phyloP scores from a whole-genome alignment of 2,888 invertebrate genomes.

The Gortyna flavago region DNA sequence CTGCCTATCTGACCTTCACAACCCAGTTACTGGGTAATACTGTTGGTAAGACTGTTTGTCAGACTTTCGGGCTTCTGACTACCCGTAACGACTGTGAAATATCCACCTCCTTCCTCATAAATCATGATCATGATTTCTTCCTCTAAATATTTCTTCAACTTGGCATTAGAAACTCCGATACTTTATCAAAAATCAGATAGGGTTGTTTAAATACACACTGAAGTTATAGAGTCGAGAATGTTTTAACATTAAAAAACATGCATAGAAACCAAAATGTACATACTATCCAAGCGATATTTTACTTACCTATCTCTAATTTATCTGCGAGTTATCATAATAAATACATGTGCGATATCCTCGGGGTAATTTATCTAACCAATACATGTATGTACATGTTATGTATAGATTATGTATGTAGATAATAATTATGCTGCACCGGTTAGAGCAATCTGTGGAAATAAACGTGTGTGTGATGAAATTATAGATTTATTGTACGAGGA shows the following conservation, averaged over 20 bases:
- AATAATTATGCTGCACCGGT: neutral
- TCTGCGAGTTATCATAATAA: conserved; percentile 56
- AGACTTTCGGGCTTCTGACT: no score
- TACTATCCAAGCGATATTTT: conserved; percentile 18
- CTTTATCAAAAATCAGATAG: neutral
- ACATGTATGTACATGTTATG: conserved; percentile 8
- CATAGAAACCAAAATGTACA: conserved; percentile 6
- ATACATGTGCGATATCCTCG: conserved; percentile 38
- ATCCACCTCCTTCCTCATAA: no score
- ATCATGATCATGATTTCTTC: no score
- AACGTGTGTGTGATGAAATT: conserved; percentile 21
- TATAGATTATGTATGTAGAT: neutral
- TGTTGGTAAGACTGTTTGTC: no score
- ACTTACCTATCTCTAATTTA: conserved; percentile 42
- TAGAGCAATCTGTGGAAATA: conserved; percentile 33
- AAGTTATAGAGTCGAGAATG: conserved; percentile 1
- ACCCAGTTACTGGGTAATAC: no score
- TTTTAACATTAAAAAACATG: conserved; percentile 14
- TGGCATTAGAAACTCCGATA: no score
- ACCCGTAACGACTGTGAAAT: no score
- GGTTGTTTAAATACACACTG: neutral
- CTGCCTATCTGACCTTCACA: no score
- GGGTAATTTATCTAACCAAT: conserved; percentile 48
- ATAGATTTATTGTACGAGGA: conserved; percentile 19
- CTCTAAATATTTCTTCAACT: no score